Evolutionary conservation across 2,888 invertebrate genomes (phyloP).

Genomic region (Autographa gamma): DNA sequence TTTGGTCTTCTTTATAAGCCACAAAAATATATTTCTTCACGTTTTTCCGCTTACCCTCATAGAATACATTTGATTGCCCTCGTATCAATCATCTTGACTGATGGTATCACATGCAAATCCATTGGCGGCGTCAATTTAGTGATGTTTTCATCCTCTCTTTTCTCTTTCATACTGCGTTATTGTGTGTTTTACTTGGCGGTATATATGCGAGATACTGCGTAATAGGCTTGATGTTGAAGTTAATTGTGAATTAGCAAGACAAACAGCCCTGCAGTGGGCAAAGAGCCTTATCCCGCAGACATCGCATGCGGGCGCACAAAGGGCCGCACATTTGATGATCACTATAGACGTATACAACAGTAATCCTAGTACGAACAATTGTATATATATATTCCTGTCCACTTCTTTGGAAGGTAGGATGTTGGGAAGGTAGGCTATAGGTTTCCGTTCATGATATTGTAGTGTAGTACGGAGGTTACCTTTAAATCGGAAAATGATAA

Average conservation of each 20-base stretch:
- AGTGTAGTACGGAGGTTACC: too few species aligned
- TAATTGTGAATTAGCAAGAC: slow-evolving; percentile 1
- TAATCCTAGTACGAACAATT: neutral
- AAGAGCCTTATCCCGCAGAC: slow-evolving; percentile 5
- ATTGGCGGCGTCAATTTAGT: neutral
- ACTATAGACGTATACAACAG: neutral
- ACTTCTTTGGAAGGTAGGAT: too few species aligned
- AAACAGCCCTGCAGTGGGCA: neutral
- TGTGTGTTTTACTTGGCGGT: neutral
- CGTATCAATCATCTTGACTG: slow-evolving; percentile 27
- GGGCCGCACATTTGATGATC: neutral
- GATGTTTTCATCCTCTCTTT: neutral
- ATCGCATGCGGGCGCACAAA: slow-evolving; percentile 7
- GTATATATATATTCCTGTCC: too few species aligned
- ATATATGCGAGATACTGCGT: neutral
- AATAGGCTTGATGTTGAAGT: slow-evolving; percentile 2
- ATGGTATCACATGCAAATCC: slow-evolving; percentile 29
- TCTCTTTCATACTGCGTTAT: neutral
- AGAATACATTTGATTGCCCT: neutral
- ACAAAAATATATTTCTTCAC: neutral
- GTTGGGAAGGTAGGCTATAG: too few species aligned
- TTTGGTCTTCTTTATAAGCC: neutral
- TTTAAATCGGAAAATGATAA: too few species aligned
- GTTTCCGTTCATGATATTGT: too few species aligned
- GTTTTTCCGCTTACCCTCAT: neutral